Evolutionary conservation across 1,140 invertebrate species (phyloP).

Genomic region (Himalopsyche phryganea): DNA sequence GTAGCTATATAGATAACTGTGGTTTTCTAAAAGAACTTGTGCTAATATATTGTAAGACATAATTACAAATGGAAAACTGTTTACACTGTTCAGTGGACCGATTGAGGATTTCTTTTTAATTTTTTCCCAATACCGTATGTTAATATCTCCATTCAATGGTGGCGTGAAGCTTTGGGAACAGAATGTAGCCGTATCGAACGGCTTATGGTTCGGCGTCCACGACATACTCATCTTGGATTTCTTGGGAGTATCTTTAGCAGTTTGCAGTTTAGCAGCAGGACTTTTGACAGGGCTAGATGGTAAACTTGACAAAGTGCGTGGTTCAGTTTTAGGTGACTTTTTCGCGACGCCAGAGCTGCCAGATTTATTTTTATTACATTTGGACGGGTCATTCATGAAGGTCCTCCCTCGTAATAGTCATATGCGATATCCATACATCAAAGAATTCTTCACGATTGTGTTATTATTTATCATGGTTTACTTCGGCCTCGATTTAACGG

Average conservation of each 20-base stretch:
- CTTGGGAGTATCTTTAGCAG: not conserved
- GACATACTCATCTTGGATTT: not conserved
- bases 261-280: not conserved
- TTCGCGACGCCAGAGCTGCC: not conserved
- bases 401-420: constrained; percentile 17
- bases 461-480: constrained; percentile 10
- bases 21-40: constrained; percentile 73
- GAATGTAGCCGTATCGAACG: not conserved
- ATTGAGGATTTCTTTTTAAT: not conserved
- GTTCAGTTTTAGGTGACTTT: not conserved
- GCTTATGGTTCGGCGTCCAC: not conserved
- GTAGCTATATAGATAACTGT: constrained; percentile 69
- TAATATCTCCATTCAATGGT: not conserved
- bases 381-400: constrained; percentile 16
- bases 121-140: constrained; percentile 14
- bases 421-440: constrained; percentile 7
- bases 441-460: not conserved
- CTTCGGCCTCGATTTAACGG: no score
- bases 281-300: not conserved
- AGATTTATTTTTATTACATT: not conserved
- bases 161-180: not conserved
- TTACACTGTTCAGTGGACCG: not conserved
- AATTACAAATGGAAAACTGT: constrained; percentile 42
- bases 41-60: constrained; percentile 87
- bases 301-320: not conserved